A percentile compares a stretch with the other conserved stretches of the same genome.
phyloP scores from a whole-genome alignment of 1,140 invertebrate species.

The Zelostemma sp. region DNA sequence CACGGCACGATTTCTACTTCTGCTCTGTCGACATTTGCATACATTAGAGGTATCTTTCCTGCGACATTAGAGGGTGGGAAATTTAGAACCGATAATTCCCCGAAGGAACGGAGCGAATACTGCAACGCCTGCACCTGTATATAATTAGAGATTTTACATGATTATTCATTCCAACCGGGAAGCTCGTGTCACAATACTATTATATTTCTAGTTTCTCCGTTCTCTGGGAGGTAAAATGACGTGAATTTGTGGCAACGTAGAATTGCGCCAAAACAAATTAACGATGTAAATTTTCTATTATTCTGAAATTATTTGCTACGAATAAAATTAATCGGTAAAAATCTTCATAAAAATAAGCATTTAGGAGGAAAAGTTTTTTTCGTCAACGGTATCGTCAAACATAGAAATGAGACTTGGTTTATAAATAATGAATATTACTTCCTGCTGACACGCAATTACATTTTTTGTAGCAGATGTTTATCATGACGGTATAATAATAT shows the following conservation, averaged over 20 bases:
- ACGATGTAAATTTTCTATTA: no score
- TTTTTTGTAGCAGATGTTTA: constrained; percentile 14
- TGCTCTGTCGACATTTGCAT: constrained; percentile 62
- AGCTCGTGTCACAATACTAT: not conserved
- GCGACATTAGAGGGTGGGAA: constrained; percentile 34
- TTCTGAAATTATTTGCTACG: no score
- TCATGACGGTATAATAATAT: constrained; percentile 33
- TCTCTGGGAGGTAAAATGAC: not conserved
- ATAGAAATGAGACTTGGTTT: no score
- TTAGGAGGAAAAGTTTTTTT: no score
- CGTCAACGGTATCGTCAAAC: no score
- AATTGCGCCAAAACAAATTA: no score
- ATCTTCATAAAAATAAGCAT: no score
- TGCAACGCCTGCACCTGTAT: constrained; percentile 7
- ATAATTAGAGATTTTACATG: constrained; percentile 30
- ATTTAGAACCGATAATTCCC: constrained; percentile 41
- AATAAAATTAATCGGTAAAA: no score
- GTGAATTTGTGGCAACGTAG: not conserved
- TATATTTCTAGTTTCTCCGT: not conserved
- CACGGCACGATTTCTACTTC: constrained; percentile 65
- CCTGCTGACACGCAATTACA: not conserved
- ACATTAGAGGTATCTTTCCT: constrained; percentile 59
- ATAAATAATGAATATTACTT: no score
- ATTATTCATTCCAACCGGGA: constrained; percentile 6
- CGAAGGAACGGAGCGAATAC: constrained; percentile 28